These are phyloP conservation scores for Brachyhypopomus gauderio DNA, from an alignment of 2,113 vertebrate genomes.

Conservation along the genomic window DNA sequence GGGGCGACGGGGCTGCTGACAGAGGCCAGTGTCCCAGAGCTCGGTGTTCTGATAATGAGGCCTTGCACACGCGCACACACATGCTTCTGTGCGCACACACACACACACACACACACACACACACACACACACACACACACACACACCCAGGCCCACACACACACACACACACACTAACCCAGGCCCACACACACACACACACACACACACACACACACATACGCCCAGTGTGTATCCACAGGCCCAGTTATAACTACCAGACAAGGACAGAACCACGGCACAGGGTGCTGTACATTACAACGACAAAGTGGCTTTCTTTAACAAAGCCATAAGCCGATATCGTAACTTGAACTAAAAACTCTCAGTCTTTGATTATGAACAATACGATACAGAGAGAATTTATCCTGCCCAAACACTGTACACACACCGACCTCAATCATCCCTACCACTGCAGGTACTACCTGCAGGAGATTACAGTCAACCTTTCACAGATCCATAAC, in stretches of 20 bases:
- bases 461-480: neutral
- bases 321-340: neutral
- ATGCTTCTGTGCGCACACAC: neutral
- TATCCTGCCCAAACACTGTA: neutral
- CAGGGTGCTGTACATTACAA: slow-evolving; percentile 10
- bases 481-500: neutral
- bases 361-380: neutral
- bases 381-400: no score
- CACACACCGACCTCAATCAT: neutral
- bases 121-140: slow-evolving; percentile 41
- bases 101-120: slow-evolving; percentile 36
- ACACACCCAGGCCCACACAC: slow-evolving; percentile 3
- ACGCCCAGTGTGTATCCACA: slow-evolving; percentile 41
- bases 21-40: slow-evolving; percentile 56
- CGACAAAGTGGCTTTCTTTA: neutral
- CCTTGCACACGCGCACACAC: slow-evolving; percentile 35
- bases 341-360: neutral
- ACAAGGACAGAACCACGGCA: slow-evolving; percentile 13
- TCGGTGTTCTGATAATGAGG: slow-evolving; percentile 54
- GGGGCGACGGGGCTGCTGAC: slow-evolving; percentile 58
- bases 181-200: slow-evolving; percentile 32
- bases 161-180: no score
- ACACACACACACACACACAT: neutral
- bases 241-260: slow-evolving; percentile 66
- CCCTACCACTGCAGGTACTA: neutral